Evolutionary conservation across 2,113 vertebrate genomes (phyloP), one percentile per base, ranked within the genome.

Genomic region (Aleadryas rufinucha): DNA sequence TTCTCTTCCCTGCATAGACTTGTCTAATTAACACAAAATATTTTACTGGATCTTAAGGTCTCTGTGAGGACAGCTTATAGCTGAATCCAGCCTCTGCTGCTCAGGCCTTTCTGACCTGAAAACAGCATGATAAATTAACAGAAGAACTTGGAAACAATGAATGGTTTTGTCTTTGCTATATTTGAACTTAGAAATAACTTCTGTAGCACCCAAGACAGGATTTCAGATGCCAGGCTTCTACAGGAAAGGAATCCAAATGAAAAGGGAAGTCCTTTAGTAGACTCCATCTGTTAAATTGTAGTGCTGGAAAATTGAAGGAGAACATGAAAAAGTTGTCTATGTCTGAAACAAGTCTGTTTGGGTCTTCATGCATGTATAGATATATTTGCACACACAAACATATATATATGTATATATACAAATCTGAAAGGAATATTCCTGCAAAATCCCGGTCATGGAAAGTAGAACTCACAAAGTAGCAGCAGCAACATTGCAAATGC

Each of bases 371-470:
- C 23, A 27, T 41, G 19, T 39, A 61, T 19, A 39, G 4, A 35
- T 35, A 30, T 7, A 39, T n/a, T n/a, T n/a, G n/a, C 1, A 53
- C 6, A 33, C 33, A 21, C 9, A 69, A 1, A 49, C 2, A 33
- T 4, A 19, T 2, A 27, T 16, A 50, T 12, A 56, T n/a, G 24
- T 7, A 59, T 24, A 37, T 12, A 9, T 3, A 30, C 37, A 24
- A 15, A 22, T 52, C 49, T 56, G 6, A 52, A 18, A 87, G 65
- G 31, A 70, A 41, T 71, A 60, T 26, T 74, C 44, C 65, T 84
- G 30, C 23, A 71, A 75, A 35, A 10, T 79, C 5, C 30, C 49
- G 7, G 6, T 23, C 17, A 6, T 47, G n/a, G 28, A 47, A 47
- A 54, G 7, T 22, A 33, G n/a, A 84, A 30, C 37, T 49, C 31